A percentile compares a stretch with the other conserved stretches of the same genome.
Evolutionary conservation across 2,113 vertebrate genomes (phyloP).

Genomic region (Cyphomyrus plagiostoma): DNA sequence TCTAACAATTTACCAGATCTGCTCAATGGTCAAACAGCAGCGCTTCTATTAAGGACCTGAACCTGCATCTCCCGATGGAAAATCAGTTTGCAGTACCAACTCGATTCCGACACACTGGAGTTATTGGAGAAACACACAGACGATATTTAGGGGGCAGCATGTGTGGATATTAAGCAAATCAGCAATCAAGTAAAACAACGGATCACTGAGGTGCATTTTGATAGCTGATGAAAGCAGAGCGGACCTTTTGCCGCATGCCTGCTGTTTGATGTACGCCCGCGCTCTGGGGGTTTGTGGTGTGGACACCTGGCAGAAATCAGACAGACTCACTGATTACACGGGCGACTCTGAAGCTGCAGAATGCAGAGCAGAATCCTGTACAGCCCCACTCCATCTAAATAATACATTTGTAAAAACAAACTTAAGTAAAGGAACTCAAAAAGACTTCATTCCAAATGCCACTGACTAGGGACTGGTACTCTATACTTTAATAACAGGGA

Average conservation of each 20-base stretch:
- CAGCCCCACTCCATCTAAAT: not conserved
- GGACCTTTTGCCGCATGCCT: not conserved
- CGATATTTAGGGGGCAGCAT: no score
- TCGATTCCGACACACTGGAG: not conserved
- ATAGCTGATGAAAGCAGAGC: not conserved
- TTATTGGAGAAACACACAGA: not conserved
- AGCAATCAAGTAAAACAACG: not conserved
- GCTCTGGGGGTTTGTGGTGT: not conserved
- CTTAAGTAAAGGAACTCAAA: not conserved
- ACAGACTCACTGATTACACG: not conserved
- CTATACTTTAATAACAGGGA: not conserved
- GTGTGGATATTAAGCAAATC: conserved; percentile 1
- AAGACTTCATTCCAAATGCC: not conserved
- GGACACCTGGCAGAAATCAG: conserved; percentile 25
- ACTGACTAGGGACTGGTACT: not conserved
- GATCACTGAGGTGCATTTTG: not conserved
- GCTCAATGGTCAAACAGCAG: not conserved
- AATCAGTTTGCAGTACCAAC: not conserved
- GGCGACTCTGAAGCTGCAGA: not conserved
- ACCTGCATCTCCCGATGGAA: not conserved
- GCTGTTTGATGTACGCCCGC: not conserved
- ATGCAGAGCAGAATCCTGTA: not conserved
- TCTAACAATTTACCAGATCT: not conserved
- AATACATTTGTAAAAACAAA: conserved; percentile 1
- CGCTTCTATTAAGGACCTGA: not conserved